Base-by-base conservation (phyloP, 2,888 invertebrate species). In the Apamea monoglypha region DNA sequence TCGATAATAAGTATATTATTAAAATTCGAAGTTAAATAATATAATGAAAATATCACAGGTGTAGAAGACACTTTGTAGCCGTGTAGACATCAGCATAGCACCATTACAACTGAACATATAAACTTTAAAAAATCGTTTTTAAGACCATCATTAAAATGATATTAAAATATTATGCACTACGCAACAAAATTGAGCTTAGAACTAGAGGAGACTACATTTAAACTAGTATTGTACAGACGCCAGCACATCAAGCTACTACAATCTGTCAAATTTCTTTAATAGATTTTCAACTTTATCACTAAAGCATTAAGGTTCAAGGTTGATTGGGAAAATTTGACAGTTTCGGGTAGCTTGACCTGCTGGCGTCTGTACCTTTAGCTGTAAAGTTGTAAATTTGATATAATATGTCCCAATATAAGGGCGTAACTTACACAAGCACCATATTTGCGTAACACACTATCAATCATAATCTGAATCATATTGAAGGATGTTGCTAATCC, bases 31-130 rank as follows among this genome's bases (percentile, higher is more conserved):
- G 32, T 50, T 53, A 53, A 50, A 73, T 67, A 74, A 53, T 84
- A 61, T 70, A 72, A 47, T n/a, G 25, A 86, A 85, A 74, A 89
- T 91, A 92, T 91, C 91, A 92, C 92, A 92, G 90, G 67, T 73
- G 76, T 47, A 75, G 72, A 86, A 87, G 89, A 88, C 83, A 85
- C 84, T 83, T 81, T n/a, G 61, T 80, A 85, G 53, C 32, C 2
- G 68, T 85, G 53, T 80, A 84, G 25, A 80, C 25, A 66, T 63
- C 44, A 77, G 64, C 53, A 77, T 73, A 69, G 47, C 83, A 83
- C 83, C 61, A 61, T 47, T 44, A 53, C 1, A 66, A 29, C 5
- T 56, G 14, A 29, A 10, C 1, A 61, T 32, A 2, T 32, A 53
- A 40, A 44, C 1, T 12, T 25, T 0, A 53, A 25, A 36, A 36